These are phyloP conservation scores for Philonicus albiceps DNA, from an alignment of 2,888 invertebrate genomes.

Conservation along the genomic window DNA sequence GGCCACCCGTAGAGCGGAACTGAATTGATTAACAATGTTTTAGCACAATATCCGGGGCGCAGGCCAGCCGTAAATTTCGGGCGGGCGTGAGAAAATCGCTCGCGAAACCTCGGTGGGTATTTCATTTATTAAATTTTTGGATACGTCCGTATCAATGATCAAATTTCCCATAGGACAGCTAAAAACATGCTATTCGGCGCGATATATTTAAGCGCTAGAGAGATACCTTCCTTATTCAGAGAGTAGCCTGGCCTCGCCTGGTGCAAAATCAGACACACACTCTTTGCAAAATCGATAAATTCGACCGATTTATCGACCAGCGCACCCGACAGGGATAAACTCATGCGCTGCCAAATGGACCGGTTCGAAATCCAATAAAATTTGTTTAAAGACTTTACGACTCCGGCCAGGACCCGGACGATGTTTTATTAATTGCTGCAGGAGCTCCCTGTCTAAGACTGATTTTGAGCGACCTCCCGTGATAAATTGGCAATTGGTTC, in stretches of 20 bases:
- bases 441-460: not conserved
- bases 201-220: not conserved
- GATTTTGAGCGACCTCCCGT: not conserved
- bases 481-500: not conserved
- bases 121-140: slow-evolving; percentile 35
- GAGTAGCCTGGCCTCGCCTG: not conserved
- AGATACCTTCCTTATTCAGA: not conserved
- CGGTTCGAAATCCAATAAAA: not conserved
- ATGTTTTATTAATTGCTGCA: not conserved
- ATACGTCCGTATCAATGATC: slow-evolving; percentile 8
- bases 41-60: not conserved
- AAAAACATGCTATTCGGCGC: not conserved
- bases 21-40: slow-evolving; percentile 35
- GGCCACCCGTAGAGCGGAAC: not conserved
- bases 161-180: slow-evolving; percentile 23
- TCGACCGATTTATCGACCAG: slow-evolving; percentile 10
- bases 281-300: slow-evolving; percentile 12
- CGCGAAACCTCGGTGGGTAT: not conserved
- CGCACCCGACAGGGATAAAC: not conserved
- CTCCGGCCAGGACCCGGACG: not conserved
- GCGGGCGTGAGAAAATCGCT: not conserved
- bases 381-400: not conserved
- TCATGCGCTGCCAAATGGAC: not conserved
- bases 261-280: slow-evolving; percentile 14
- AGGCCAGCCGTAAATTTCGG: not conserved